Base-by-base conservation (phyloP, 2,113 vertebrate species). In the Cephalopterus ornatus region DNA sequence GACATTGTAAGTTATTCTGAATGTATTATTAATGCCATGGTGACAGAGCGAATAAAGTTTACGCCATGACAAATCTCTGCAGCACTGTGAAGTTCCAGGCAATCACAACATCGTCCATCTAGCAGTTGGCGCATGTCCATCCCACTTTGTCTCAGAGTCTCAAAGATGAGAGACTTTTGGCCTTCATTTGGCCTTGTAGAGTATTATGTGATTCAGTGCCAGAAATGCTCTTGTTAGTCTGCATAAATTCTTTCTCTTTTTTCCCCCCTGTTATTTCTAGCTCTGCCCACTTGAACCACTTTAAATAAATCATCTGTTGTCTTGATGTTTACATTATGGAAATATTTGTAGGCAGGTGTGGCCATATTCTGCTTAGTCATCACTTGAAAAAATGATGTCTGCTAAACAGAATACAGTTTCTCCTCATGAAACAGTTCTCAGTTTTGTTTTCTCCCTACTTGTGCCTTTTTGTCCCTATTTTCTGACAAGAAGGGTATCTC, bases 1-100 rank as follows among this genome's bases (percentile, higher is more conserved):
- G 61, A 74, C 7, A 1, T 30, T 52, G 1, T 49, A 88, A 93
- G 44, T 88, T 94, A 78, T 56, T 90, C 44, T 78, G 61, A 72
- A 68, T 84, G 30, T 58, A 71, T 90, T 83, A 80, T 86, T 96
- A 88, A 92, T 3, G 9, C 86, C 52, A 37, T 24, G 56, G 76
- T 96, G 88, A 86, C 65, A 85, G 75, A 49, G 71, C 95, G 93
- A 95, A 28, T 77, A 88, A 94, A 47, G 72, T 85, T 96, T 61
- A 44, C 65, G 76, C 47, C 56, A 30, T 75, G 85, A 95, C 75
- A 75, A 90, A 95, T 92, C 61, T 52, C 47, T 80, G 65, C 55
- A 81, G 47, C 7, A 1, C n/a, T 84, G 56, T 85, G 82, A 66
- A 73, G 67, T 73, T 88, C 71, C 72, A 71, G 3, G 2, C 50